phyloP scores from a whole-genome alignment of 2,113 vertebrate species.

The Poeciliopsis prolifica region DNA sequence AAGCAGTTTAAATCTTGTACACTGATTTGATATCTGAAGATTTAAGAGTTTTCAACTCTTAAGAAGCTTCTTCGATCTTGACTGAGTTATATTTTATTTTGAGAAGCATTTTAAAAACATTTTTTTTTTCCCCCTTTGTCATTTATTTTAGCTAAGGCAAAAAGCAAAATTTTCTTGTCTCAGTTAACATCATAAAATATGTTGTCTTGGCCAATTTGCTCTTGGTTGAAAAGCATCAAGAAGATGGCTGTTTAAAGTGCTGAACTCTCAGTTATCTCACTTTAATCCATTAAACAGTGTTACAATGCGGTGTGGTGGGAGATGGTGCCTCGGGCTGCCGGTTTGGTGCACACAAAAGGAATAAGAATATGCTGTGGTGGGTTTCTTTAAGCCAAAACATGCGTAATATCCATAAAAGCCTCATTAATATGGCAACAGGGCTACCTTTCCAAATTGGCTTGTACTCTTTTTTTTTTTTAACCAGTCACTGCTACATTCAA shows the following conservation, averaged over 20 bases:
- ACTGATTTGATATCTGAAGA: background rate
- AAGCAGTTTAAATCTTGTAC: background rate
- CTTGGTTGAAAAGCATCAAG: slow-evolving; percentile 27
- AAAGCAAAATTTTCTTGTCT: slow-evolving; percentile 2
- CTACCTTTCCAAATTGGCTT: slow-evolving; percentile 42
- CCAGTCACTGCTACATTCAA: slow-evolving; percentile 30
- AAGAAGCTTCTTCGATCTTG: background rate
- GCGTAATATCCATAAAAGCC: slow-evolving; percentile 51
- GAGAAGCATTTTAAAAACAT: background rate
- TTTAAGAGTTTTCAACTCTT: background rate
- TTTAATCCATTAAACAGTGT: slow-evolving; percentile 25
- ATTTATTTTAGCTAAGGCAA: slow-evolving; percentile 21
- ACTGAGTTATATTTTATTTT: background rate
- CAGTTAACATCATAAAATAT: slow-evolving; percentile 25
- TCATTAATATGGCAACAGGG: slow-evolving; percentile 44
- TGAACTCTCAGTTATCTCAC: slow-evolving; percentile 32
- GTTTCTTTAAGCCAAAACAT: slow-evolving; percentile 31
- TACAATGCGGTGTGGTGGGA: slow-evolving; percentile 11
- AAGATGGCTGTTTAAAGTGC: slow-evolving; percentile 13
- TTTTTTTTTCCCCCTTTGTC: background rate
- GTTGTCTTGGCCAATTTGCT: slow-evolving; percentile 5
- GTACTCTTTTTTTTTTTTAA: slow-evolving; percentile 34
- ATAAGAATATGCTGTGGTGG: slow-evolving; percentile 44
- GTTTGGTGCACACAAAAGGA: slow-evolving; percentile 35
- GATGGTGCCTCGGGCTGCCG: slow-evolving; percentile 37